Base-by-base conservation (phyloP, 2,888 invertebrate species). In the Drosophila tripunctata region DNA sequence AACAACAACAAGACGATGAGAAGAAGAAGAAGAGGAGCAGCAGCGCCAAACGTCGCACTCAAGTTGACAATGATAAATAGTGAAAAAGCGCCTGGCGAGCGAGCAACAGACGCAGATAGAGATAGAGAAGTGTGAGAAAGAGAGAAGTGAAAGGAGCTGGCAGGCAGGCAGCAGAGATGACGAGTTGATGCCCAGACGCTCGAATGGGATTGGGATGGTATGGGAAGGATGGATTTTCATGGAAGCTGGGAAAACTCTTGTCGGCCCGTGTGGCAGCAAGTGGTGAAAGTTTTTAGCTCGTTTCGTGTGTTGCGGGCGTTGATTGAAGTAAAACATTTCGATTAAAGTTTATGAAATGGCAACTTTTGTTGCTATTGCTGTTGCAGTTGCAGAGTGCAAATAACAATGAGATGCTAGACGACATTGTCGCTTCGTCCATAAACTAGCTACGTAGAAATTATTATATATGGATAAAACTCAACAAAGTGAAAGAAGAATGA, bases 241-340 rank as follows among this genome's bases (percentile, higher is more conserved):
- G 47, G 67, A 38, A 58, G 24, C 35, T 35, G 50, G 43, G 51
- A 33, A 57, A 57, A 27, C 75, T 57, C n/a, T n/a, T n/a, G n/a
- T n/a, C 52, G 22, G 48, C 47, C 60, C 54, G 61, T 62, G 62
- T 50, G 45, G 50, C 17, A 65, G 76, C 87, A 82, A 87, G 75
- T 83, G 88, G 86, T 77, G 84, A 84, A 84, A 84, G 88, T 84
- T 84, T 84, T 66, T 55, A 67, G 63, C 62, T 58, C 51, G 72
- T 76, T 67, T 58, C 65, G 63, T 74, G 58, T 70, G 67, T 67
- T 51, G 71, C 51, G 63, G 60, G 60, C 73, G 82, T 78, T 87
- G 87, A 81, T 84, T 85, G 82, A 85, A 86, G 83, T 87, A 83
- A 84, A 84, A 84, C 86, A 84, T 84, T 84, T 84, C 88, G 83